Base-by-base conservation (phyloP, 2,113 vertebrate genomes). In the Cyanoramphus novaezelandiae region DNA sequence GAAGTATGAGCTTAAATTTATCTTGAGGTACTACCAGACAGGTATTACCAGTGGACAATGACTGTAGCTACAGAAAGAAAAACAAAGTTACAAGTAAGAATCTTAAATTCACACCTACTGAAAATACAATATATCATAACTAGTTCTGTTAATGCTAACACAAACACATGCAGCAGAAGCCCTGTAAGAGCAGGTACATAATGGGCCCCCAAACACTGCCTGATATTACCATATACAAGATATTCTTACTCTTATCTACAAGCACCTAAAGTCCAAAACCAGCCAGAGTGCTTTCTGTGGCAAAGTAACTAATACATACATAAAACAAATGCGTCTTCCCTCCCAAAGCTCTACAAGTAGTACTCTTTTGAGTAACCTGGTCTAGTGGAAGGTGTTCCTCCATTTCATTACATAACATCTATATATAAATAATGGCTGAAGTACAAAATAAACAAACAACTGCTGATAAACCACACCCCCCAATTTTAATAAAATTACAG, bases 121-220 rank as follows among this genome's bases (percentile, higher is more conserved):
- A 78, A 71, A 82, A 37, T 4, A 39, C 11, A 46, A 20, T 9
- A 24, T n/a, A 46, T 72, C 19, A 14, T 37, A 79, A 75, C 15
- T 39, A 31, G 11, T 29, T 60, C 76, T 13, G 14, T 35, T 52
- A 86, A 57, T 21, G n/a, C 9, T 21, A 84, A 50, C 14, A 68
- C 10, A 64, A 63, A 43, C 33, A 11, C 20, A 53, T 6, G 9
- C 21, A 86, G 27, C 7, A 71, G 67, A 82, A n/a, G 13, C 4
- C 10, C 27, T 0, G 0, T 29, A 52, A 35, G 13, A 47, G 3
- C 10, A 62, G n/a, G 28, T 18, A 43, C 28, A 37, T 24, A 25
- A 49, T 6, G 10, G 27, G 33, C 13, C 4, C 80, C 59, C 31
- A 21, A 31, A 57, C 11, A 19, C 17, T n/a, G 29, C 33, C n/a